Evolutionary conservation across 2,113 vertebrate species (phyloP), one percentile per base, ranked within the genome.

Genomic region (pig (Sus scrofa)): DNA sequence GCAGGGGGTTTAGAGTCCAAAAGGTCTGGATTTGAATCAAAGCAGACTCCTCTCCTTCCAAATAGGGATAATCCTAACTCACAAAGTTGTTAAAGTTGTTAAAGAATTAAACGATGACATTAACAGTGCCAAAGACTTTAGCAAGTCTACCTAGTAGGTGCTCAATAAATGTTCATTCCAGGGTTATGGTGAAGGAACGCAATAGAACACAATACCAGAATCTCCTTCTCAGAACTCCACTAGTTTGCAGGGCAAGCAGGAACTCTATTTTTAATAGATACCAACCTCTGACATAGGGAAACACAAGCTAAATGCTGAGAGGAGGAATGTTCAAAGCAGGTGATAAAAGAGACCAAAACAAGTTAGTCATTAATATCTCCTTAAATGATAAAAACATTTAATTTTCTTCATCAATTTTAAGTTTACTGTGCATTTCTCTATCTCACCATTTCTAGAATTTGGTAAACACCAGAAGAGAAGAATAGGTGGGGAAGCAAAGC

Each of bases 21-120:
- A n/a, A 73, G 54, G 16, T 89, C 87, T 60, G 54, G 52, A 37
- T 67, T 87, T 85, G 77, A 93, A 83, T 79, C 65, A 94, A 82
- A 86, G 65, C 9, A 37, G 34, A 22, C 32, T 91, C 30, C 18
- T 84, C 65, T 83, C 12, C 67, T 91, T 95, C 82, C 86, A 91
- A 82, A 94, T 15, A 86, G 20, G 24, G 11, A 75, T 91, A 93
- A 86, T 70, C 52, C 58, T 50, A 70, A 70, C 32, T 65, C 86
- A 86, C 18, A 89, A 70, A 70, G 20, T 11, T 39, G 30, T 96
- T 95, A n/a, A n/a, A n/a, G n/a, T 34, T 85, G 52, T 44, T 44
- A 44, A 44, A 68, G 14, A 50, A 89, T 34, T 90, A 67, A 52
- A 81, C 68, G 15, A 91, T 32, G 13, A 92, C 27, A 86, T 86